These are phyloP conservation scores for Zootermopsis nevadensis DNA, from an alignment of 2,888 invertebrate genomes.

Conservation along the genomic window DNA sequence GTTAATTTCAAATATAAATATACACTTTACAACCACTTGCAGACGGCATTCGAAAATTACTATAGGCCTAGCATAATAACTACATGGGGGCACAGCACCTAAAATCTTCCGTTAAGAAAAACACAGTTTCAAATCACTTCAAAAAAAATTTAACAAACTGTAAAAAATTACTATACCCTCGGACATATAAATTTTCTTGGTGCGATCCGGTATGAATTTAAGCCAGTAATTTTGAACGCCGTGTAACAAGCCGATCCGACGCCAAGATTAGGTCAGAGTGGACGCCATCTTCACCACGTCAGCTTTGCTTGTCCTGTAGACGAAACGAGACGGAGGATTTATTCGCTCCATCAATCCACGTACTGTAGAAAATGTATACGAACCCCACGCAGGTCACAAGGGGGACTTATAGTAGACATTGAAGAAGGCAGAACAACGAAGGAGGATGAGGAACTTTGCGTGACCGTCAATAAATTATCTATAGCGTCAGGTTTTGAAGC, in stretches of 20 bases:
- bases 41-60: too few relatives aligned
- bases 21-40: too few relatives aligned
- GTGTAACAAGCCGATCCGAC: background rate
- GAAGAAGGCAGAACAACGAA: background rate
- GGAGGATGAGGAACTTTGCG: conserved; percentile 1
- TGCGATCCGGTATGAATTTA: background rate
- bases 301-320: background rate
- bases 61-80: too few relatives aligned
- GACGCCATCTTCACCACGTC: background rate
- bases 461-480: conserved; percentile 35
- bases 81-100: too few relatives aligned
- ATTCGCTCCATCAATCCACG: conserved; percentile 8
- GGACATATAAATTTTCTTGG: background rate
- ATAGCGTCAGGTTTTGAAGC: background rate
- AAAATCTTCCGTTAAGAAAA: too few relatives aligned
- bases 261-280: conserved; percentile 1
- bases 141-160: too few relatives aligned
- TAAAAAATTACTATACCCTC: background rate
- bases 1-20: too few relatives aligned
- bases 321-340: background rate
- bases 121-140: too few relatives aligned
- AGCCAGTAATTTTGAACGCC: background rate
- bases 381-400: background rate
- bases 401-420: background rate
- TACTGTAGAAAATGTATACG: conserved; percentile 1